phyloP scores from a whole-genome alignment of 2,888 invertebrate species.

The Drosophila helvetica region DNA sequence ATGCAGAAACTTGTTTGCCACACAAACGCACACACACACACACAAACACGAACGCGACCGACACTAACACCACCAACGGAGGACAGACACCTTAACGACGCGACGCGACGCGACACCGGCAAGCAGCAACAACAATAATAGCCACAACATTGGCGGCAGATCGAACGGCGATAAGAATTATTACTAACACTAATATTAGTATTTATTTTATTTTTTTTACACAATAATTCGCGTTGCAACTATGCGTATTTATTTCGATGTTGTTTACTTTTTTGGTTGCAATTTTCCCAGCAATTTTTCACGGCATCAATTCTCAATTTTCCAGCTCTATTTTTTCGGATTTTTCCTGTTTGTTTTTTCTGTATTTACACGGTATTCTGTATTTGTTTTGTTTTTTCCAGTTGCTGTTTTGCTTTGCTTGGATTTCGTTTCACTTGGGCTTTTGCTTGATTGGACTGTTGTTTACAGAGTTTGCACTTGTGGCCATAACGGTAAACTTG shows the following conservation, averaged over 20 bases:
- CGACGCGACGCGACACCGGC: constrained; percentile 33
- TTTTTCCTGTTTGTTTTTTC: constrained; percentile 13
- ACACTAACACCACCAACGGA: constrained; percentile 26
- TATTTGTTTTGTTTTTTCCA: constrained; percentile 24
- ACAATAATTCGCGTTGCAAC: constrained; percentile 18
- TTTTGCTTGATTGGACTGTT: background rate
- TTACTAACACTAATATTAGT: background rate
- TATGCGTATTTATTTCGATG: constrained; percentile 11
- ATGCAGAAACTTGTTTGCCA: constrained; percentile 32
- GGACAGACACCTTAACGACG: constrained; percentile 1
- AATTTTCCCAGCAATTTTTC: constrained; percentile 17
- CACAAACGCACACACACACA: background rate
- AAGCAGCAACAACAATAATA: constrained; percentile 26
- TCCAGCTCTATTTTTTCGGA: background rate
- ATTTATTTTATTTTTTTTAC: constrained; percentile 7
- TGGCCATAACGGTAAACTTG: constrained; percentile 29
- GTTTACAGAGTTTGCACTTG: constrained; percentile 16
- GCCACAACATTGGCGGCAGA: constrained; percentile 8
- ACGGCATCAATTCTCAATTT: constrained; percentile 36
- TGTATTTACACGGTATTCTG: constrained; percentile 32
- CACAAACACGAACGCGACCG: constrained; percentile 32
- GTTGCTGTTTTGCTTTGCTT: constrained; percentile 4
- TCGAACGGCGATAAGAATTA: constrained; percentile 37
- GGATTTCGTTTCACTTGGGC: constrained; percentile 4
- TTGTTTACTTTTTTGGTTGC: background rate